phyloP scores from a whole-genome alignment of 2,113 vertebrate species.

The Acanthisitta chloris region DNA sequence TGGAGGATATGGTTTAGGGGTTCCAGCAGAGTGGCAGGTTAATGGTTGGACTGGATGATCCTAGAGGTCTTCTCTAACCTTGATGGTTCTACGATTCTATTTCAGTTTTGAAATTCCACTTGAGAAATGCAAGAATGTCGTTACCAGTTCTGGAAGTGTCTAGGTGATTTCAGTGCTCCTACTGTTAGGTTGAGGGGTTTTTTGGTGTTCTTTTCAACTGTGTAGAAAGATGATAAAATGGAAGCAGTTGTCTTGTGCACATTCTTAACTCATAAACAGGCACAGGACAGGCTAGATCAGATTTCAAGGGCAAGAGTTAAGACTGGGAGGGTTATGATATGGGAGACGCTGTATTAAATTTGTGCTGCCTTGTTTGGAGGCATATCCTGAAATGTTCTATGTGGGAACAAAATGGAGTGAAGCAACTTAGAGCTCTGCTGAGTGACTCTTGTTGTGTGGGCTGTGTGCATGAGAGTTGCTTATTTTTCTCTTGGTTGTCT shows the following conservation, averaged over 20 bases:
- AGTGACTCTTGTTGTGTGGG: background rate
- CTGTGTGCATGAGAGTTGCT: background rate
- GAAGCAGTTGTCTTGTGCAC: background rate
- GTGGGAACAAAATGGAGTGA: background rate
- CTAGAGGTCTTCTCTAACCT: too few relatives aligned
- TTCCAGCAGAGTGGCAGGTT: too few relatives aligned
- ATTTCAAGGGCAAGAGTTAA: background rate
- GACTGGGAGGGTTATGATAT: background rate
- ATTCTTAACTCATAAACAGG: background rate
- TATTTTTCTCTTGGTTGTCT: background rate
- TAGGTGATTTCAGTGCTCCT: background rate
- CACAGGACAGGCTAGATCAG: background rate
- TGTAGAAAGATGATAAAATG: background rate
- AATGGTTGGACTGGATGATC: too few relatives aligned
- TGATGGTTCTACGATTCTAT: too few relatives aligned
- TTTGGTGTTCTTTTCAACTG: background rate
- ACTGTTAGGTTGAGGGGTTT: background rate
- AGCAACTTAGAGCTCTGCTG: background rate
- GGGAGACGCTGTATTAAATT: background rate
- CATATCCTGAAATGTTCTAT: background rate
- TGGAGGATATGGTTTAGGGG: too few relatives aligned
- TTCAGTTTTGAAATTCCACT: background rate
- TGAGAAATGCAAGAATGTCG: fast-evolving
- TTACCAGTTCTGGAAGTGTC: background rate
- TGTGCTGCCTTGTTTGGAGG: background rate